These are phyloP conservation scores for Nylanderia fulva DNA, from an alignment of 1,140 invertebrate genomes.

Conservation along the genomic window DNA sequence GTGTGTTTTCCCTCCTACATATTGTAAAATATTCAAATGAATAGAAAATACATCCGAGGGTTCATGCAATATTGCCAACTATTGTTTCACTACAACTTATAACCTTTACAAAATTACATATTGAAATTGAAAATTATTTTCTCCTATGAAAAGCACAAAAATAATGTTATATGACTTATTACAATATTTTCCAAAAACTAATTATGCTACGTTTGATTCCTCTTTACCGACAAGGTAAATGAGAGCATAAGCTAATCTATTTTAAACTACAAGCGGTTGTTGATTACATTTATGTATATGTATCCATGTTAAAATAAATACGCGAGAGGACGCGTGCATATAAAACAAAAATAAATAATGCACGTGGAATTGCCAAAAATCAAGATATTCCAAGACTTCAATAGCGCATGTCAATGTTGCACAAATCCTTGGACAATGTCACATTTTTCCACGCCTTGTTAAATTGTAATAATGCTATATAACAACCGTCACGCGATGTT, in stretches of 20 bases:
- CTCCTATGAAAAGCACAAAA: neutral
- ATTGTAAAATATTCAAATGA: neutral
- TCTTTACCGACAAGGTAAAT: neutral
- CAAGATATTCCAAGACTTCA: constrained; percentile 18
- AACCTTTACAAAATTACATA: neutral
- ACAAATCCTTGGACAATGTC: constrained; percentile 19
- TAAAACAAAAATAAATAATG: neutral
- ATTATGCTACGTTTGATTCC: neutral
- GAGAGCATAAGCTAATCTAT: neutral
- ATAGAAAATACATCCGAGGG: constrained; percentile 1
- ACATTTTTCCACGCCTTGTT: constrained; percentile 4
- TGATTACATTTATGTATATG: neutral
- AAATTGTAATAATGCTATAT: neutral
- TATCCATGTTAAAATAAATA: neutral
- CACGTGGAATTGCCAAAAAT: neutral
- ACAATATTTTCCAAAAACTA: neutral
- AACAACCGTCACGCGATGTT: constrained; percentile 18
- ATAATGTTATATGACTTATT: neutral
- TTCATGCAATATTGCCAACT: neutral
- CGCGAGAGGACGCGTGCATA: too few relatives aligned
- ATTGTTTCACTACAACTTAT: constrained; percentile 4
- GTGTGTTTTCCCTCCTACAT: neutral
- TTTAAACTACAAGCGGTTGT: neutral
- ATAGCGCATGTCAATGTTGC: neutral
- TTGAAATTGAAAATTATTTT: neutral